Percentiles rank a stretch among this genome's conserved stretches.
Conservation (phyloP, 2,797 vertebrate species). For the Lithobates pipiens region DNA sequence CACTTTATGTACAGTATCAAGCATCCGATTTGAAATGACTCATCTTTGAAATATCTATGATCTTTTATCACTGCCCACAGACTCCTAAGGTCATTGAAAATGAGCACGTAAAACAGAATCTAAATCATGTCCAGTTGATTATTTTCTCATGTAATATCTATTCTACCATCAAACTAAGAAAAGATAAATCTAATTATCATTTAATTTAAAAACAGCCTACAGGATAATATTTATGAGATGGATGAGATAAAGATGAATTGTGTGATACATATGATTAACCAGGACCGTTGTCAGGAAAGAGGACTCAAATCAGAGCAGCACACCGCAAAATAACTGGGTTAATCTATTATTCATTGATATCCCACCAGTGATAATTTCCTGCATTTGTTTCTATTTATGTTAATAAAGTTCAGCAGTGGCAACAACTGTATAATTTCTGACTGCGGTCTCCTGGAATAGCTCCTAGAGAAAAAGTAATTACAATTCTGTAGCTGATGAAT, state of each 20-base stretch:
- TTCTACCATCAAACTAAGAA: slow-evolving; percentile 18
- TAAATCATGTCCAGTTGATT: neutral
- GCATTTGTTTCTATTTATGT: slow-evolving; percentile 27
- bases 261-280: slow-evolving; percentile 48
- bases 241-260: slow-evolving; percentile 38
- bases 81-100: slow-evolving; percentile 18
- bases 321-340: slow-evolving; percentile 11
- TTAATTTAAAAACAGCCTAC: slow-evolving; percentile 51
- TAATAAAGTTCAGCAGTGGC: slow-evolving; percentile 9
- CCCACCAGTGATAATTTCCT: slow-evolving; percentile 11
- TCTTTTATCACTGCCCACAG: slow-evolving; percentile 24
- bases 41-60: slow-evolving; percentile 10
- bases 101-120: neutral
- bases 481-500: neutral
- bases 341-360: slow-evolving; percentile 41
- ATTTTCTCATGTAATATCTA: neutral
- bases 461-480: neutral
- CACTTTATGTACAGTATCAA: neutral
- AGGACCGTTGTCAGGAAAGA: slow-evolving; percentile 18
- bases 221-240: slow-evolving; percentile 50
- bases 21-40: slow-evolving; percentile 6
- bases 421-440: slow-evolving; percentile 17
- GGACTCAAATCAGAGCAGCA: slow-evolving; percentile 26
- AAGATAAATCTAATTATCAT: slow-evolving; percentile 50
- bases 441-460: neutral